phyloP scores from a whole-genome alignment of 2,888 invertebrate genomes.

The Melipona bicolor region DNA sequence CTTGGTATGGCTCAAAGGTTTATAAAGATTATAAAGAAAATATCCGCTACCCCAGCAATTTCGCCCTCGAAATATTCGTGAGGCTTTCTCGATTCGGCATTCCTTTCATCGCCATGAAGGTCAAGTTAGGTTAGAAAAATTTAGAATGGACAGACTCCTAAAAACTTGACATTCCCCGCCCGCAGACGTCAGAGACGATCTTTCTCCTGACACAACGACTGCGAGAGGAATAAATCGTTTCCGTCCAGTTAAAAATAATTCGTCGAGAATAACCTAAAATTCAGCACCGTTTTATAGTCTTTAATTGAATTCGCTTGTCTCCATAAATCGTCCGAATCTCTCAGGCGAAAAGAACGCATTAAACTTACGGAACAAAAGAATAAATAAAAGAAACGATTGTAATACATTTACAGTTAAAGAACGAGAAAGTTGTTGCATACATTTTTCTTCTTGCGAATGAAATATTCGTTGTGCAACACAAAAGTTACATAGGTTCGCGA shows the following conservation, averaged over 20 bases:
- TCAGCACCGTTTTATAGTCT: background rate
- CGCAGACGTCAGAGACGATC: slow-evolving; percentile 1
- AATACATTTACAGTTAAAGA: slow-evolving; percentile 4
- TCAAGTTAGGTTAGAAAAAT: slow-evolving; percentile 70
- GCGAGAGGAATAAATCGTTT: background rate
- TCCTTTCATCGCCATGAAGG: slow-evolving; percentile 74
- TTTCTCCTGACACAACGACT: background rate
- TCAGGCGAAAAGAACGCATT: too few species aligned
- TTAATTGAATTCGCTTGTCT: slow-evolving; percentile 32
- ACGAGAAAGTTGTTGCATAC: background rate
- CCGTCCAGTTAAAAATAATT: background rate
- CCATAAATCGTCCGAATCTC: background rate
- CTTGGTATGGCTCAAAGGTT: slow-evolving; percentile 56
- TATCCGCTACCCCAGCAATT: slow-evolving; percentile 32
- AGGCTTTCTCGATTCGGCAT: slow-evolving; percentile 63
- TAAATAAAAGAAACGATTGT: background rate
- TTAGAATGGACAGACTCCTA: slow-evolving; percentile 26
- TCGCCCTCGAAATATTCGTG: slow-evolving; percentile 52
- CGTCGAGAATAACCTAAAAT: background rate
- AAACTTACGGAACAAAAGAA: background rate
- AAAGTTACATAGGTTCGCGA: background rate
- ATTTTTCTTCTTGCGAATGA: slow-evolving; percentile 20
- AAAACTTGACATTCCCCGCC: slow-evolving; percentile 25
- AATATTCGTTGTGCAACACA: slow-evolving; percentile 30
- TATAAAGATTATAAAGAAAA: slow-evolving; percentile 18